These are phyloP conservation scores for Pantherophis alleghaniensis DNA, from an alignment of 2,797 vertebrate species.

Conservation along the genomic window DNA sequence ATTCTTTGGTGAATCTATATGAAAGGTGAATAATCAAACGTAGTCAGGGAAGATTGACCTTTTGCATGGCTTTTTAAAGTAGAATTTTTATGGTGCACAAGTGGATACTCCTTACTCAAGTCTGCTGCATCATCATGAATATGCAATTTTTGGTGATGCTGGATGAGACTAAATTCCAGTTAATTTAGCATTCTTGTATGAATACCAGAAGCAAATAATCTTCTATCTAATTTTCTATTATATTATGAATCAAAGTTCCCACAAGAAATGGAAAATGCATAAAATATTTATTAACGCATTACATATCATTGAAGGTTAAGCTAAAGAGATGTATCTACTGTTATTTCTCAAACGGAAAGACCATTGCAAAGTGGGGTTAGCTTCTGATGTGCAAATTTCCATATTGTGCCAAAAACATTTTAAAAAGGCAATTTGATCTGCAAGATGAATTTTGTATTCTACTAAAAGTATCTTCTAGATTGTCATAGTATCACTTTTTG, in stretches of 20 bases:
- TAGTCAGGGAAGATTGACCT: not conserved
- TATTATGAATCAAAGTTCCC: constrained; percentile 11
- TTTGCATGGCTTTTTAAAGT: not conserved
- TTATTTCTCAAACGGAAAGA: not conserved
- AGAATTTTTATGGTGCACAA: not conserved
- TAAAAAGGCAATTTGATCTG: constrained; percentile 32
- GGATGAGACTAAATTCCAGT: not conserved
- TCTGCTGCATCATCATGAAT: not conserved
- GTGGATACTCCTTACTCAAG: not conserved
- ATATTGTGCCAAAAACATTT: not conserved
- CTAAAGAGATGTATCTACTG: not conserved
- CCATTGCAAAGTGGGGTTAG: not conserved
- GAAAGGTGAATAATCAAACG: not conserved
- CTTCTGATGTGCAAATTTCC: not conserved
- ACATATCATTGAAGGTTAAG: not conserved
- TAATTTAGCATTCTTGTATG: not conserved
- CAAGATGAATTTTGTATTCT: constrained; percentile 35
- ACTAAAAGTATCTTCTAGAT: constrained; percentile 51
- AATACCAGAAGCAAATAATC: not conserved
- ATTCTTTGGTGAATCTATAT: not conserved
- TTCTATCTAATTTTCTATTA: not conserved
- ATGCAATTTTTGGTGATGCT: not conserved
- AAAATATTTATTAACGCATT: constrained; percentile 8
- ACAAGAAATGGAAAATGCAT: constrained; percentile 12
- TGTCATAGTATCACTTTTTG: constrained; percentile 28